Conservation (phyloP, 2,113 vertebrate species). For the Oophaga pumilio region DNA sequence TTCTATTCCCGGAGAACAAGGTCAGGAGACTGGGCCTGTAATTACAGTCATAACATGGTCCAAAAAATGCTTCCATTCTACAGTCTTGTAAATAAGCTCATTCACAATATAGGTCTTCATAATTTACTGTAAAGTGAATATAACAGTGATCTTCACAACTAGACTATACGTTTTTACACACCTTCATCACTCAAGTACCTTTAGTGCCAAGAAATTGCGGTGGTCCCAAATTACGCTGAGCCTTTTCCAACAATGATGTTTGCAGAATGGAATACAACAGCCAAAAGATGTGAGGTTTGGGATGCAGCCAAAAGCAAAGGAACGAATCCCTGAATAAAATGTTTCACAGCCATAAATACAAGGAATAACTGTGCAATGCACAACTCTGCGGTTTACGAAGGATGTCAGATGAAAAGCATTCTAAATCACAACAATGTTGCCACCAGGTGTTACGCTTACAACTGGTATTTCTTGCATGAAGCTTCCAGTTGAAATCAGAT, state of each 20-base stretch:
- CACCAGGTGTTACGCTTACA: slow-evolving; percentile 64
- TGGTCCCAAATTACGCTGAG: slow-evolving; percentile 69
- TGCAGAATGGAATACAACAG: slow-evolving; percentile 74
- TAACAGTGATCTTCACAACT: slow-evolving; percentile 62
- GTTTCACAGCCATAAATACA: slow-evolving; percentile 69
- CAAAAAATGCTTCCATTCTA: no score
- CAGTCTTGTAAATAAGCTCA: no score
- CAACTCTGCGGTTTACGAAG: slow-evolving; percentile 63
- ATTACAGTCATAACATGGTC: no score
- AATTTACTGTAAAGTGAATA: slow-evolving; percentile 52
- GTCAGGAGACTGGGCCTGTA: no score
- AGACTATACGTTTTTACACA: not conserved
- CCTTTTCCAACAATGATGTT: slow-evolving; percentile 67
- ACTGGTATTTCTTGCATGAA: not conserved
- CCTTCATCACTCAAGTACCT: slow-evolving; percentile 42
- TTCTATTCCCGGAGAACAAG: no score
- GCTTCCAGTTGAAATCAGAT: not conserved
- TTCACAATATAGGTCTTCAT: no score
- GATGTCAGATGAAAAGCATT: slow-evolving; percentile 60
- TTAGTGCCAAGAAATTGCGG: slow-evolving; percentile 69
- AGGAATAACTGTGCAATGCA: slow-evolving; percentile 65
- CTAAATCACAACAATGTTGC: slow-evolving; percentile 65
- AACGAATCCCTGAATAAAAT: slow-evolving; percentile 70
- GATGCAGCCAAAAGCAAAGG: slow-evolving; percentile 73
- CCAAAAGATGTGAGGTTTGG: slow-evolving; percentile 76